Conservation (phyloP, 2,797 vertebrate genomes). For the Arrhamphus sclerolepis region DNA sequence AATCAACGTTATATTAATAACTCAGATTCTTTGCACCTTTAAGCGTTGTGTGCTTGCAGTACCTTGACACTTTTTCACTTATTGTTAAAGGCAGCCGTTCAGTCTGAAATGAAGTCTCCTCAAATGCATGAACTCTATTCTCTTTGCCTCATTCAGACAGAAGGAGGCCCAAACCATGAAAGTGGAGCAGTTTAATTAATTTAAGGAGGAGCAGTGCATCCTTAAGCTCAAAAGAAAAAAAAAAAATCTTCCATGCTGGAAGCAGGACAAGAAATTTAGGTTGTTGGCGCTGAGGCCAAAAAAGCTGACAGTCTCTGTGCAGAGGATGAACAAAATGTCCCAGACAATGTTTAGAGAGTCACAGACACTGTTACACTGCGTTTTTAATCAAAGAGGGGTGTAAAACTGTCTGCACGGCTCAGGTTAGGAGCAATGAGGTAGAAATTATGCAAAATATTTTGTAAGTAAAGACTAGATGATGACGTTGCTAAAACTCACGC, state of each 20-base stretch:
- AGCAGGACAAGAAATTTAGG: constrained; percentile 50
- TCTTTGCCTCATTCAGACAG: not conserved
- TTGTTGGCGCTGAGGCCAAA: constrained; percentile 43
- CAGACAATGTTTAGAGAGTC: constrained; percentile 21
- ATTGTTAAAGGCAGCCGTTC: too few relatives aligned
- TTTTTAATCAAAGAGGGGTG: constrained; percentile 6
- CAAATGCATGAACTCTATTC: too few relatives aligned
- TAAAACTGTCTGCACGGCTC: too few relatives aligned
- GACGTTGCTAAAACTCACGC: too few relatives aligned
- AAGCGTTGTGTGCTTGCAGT: not conserved
- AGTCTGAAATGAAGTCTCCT: too few relatives aligned
- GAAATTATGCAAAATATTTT: too few relatives aligned
- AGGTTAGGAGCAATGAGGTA: not conserved
- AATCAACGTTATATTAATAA: too few relatives aligned
- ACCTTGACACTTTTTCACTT: not conserved
- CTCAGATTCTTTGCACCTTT: not conserved
- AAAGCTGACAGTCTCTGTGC: constrained; percentile 27
- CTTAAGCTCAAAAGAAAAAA: constrained; percentile 58
- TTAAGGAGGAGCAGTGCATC: constrained; percentile 49
- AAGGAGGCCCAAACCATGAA: constrained; percentile 11
- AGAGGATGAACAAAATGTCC: constrained; percentile 48
- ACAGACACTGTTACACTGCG: not conserved
- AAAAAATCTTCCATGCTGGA: constrained; percentile 70
- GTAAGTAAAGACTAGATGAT: too few relatives aligned
- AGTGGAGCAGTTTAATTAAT: constrained; percentile 62